Base-by-base conservation (phyloP, 2,888 invertebrate genomes). In the Tolmerus cingulatus region DNA sequence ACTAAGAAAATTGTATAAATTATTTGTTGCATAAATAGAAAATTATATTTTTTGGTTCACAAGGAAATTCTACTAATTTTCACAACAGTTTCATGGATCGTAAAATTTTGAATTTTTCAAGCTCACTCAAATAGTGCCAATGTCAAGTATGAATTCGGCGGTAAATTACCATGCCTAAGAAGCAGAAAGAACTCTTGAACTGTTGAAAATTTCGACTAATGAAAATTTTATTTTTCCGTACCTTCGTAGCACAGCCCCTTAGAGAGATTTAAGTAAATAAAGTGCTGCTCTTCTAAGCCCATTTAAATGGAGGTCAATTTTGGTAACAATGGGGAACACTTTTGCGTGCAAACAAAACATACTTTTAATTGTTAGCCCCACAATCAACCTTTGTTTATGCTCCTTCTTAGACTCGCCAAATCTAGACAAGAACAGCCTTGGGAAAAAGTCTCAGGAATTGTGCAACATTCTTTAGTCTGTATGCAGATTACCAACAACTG, bases 361-460 rank as follows among this genome's bases (percentile, higher is more conserved):
- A 43, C 40, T 23, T 16, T 46, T 40, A 78, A 78, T 40, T 40
- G 37, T 37, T 78, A 78, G 37, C 9, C 66, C 78, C 78, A 43
- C 78, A 78, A 78, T 37, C 23, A 40, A 30, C 78, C 78, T 78
- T 78, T 78, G 78, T 78, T 78, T 51, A 79, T 27, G 27, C 27
- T 66, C 23, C 23, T 66, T 66, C 66, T 66, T 19, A 27, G 66
- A 9, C 66, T 66, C 23, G 66, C 23, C 37, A 82, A 34, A 82
- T 82, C 57, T 57, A 66, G 82, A 23, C 37, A 82, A 82, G 82
- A 82, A 82, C 57, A 30, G 19, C 82, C 82, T 82, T 82, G 82
- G 57, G 57, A 57, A 82, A 46, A 82, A 82, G 37, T 82, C 82
- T 82, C 82, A 82, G 82, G 37, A 37, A 37, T 82, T 82, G 57